Evolutionary conservation across 2,113 vertebrate genomes (phyloP).

Genomic region (Sprattus sprattus): DNA sequence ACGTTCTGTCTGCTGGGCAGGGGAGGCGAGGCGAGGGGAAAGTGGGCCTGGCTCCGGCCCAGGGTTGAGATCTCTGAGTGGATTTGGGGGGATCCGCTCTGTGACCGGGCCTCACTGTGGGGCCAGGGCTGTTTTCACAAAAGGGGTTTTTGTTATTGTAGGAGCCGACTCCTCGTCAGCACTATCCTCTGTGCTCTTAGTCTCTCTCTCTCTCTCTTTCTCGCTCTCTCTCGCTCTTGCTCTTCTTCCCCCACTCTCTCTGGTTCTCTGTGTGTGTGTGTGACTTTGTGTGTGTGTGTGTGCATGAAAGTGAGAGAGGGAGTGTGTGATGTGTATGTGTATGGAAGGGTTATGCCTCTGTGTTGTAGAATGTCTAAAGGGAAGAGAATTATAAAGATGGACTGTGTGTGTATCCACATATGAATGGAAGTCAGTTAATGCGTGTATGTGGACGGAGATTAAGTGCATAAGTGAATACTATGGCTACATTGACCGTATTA

Average conservation of each 20-base stretch:
- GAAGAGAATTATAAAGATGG: neutral
- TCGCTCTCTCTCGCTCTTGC: constrained; percentile 7
- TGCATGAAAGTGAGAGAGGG: neutral
- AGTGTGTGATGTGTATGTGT: neutral
- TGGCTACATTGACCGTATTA: too few relatives aligned
- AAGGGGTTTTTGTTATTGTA: constrained; percentile 68
- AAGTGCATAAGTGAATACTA: too few relatives aligned
- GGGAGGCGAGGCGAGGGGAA: constrained; percentile 57
- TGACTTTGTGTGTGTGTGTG: neutral
- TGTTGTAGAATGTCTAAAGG: neutral
- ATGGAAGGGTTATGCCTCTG: too few relatives aligned
- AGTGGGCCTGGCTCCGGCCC: constrained; percentile 56
- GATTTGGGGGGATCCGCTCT: constrained; percentile 38
- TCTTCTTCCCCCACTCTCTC: constrained; percentile 37
- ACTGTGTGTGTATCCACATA: neutral
- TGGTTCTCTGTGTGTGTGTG: neutral
- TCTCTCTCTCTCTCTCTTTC: constrained; percentile 50
- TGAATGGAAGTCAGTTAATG: too few relatives aligned
- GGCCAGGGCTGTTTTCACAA: constrained; percentile 58
- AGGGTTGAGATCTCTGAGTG: constrained; percentile 39
- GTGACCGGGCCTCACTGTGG: constrained; percentile 51
- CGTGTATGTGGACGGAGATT: too few relatives aligned
- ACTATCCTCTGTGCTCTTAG: constrained; percentile 32
- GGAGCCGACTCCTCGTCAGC: constrained; percentile 44
- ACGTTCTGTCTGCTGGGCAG: constrained; percentile 72